Percentiles rank a stretch among this genome's conserved stretches.
These are phyloP conservation scores for Collichthys lucidus DNA, from an alignment of 2,113 vertebrate species.

Conservation along the genomic window DNA sequence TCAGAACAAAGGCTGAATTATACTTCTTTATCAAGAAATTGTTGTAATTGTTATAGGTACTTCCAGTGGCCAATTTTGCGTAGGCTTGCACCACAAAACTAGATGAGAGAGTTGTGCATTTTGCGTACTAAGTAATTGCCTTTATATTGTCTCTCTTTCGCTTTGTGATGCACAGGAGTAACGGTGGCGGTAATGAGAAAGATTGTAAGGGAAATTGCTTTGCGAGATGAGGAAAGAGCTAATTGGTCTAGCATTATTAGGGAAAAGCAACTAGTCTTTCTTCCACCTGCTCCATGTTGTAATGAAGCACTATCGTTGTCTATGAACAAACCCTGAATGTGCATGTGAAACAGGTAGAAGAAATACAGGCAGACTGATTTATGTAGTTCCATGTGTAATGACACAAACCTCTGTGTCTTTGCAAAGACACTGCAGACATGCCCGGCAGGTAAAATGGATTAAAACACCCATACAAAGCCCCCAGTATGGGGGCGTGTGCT, in stretches of 20 bases:
- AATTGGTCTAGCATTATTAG: constrained; percentile 11
- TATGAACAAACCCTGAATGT: not conserved
- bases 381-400: not conserved
- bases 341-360: not conserved
- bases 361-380: not conserved
- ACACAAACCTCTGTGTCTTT: not conserved
- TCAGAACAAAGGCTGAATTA: constrained; percentile 19
- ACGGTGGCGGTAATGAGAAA: not conserved
- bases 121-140: constrained; percentile 4
- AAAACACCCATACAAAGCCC: constrained; percentile 2
- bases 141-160: not conserved
- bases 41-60: not conserved
- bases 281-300: not conserved
- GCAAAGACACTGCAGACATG: not conserved
- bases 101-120: not conserved
- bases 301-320: not conserved
- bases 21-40: not conserved
- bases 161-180: not conserved
- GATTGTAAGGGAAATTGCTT: constrained; percentile 23
- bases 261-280: not conserved
- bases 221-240: not conserved
- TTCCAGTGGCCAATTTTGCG: not conserved
- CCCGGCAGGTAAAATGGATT: not conserved
- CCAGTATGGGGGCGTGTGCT: not conserved
- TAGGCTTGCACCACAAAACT: constrained; percentile 6